Evolutionary conservation across 2,113 vertebrate species (phyloP), one percentile per base, ranked within the genome.

Genomic region (Naja naja): DNA sequence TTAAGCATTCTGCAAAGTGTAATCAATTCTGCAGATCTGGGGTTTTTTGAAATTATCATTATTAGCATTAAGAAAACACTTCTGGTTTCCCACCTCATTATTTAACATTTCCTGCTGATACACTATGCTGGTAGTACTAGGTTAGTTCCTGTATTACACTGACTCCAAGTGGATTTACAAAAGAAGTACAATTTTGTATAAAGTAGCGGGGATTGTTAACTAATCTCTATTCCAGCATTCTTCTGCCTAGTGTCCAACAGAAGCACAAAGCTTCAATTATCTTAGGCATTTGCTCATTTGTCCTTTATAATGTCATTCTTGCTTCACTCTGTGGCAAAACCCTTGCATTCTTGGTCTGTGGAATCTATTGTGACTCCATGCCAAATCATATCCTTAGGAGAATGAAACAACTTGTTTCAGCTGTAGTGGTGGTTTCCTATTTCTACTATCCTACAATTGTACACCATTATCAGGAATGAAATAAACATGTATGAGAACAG

Each of bases 141-240:
- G 5, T 49, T 54, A 87, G 95, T 94, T 89, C 93, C 96, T 97
- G 93, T 97, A 90, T 92, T 96, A 91, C 93, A 97, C 87, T 93
- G 98, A 93, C 98, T 95, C 96, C 97, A 97, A 95, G 97, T 92
- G 98, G 97, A 92, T 88, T 3, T 0, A 0, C 0, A 1, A 1
- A 12, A 95, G 90, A 81, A 97, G 34, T 97, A 95, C 95, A 91
- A 69, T 0, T 11, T 54, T 47, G 20, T 64, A 69, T 30, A 69
- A 90, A 90, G 45, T 52, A 8, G 52, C 25, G 18, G 52, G n/a
- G 49, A 18, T 53, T 53, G 22, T 43, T 87, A 34, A 91, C 55
- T 34, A 4, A 54, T 43, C 11, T 3, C 30, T 87, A 34, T 49
- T 39, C 12, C 3, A 43, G 7, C 34, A 39, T 81, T 81, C 18